Evolutionary conservation across 2,797 vertebrate genomes (phyloP).

Genomic region (Serranus cabrilla): DNA sequence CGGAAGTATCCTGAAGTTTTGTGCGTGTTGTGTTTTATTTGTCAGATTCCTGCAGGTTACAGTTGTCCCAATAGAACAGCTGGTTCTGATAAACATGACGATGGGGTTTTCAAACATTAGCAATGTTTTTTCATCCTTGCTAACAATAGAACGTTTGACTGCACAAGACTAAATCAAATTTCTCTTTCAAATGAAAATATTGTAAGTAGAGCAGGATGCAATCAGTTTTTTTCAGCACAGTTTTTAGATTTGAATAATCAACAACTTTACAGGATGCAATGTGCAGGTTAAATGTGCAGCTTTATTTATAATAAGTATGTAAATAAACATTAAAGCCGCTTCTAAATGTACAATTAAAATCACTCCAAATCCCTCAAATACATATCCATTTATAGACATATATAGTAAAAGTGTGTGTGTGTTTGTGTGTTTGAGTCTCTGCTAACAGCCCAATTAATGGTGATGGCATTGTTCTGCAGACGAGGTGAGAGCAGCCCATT

Average conservation of each 20-base stretch:
- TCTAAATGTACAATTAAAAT: conserved; percentile 7
- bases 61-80: conserved; percentile 37
- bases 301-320: not conserved
- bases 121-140: conserved; percentile 12
- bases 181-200: conserved; percentile 5
- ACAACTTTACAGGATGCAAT: not conserved
- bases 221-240: not conserved
- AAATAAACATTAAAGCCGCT: not conserved
- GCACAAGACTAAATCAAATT: conserved; percentile 3
- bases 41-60: conserved; percentile 1
- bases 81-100: conserved; percentile 26
- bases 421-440: conserved; percentile 25
- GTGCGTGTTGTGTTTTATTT: conserved; percentile 11
- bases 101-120: conserved; percentile 31
- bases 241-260: not conserved
- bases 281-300: not conserved
- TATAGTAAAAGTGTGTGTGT: not conserved
- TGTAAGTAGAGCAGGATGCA: not conserved
- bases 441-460: conserved; percentile 75
- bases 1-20: conserved; percentile 30
- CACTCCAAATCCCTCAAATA: not conserved
- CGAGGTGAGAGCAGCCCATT: conserved; percentile 76
- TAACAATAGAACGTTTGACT: conserved; percentile 27
- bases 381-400: not conserved
- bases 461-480: conserved; percentile 69